These are phyloP conservation scores for Neosalanx taihuensis DNA, from an alignment of 2,797 vertebrate genomes.

Conservation along the genomic window DNA sequence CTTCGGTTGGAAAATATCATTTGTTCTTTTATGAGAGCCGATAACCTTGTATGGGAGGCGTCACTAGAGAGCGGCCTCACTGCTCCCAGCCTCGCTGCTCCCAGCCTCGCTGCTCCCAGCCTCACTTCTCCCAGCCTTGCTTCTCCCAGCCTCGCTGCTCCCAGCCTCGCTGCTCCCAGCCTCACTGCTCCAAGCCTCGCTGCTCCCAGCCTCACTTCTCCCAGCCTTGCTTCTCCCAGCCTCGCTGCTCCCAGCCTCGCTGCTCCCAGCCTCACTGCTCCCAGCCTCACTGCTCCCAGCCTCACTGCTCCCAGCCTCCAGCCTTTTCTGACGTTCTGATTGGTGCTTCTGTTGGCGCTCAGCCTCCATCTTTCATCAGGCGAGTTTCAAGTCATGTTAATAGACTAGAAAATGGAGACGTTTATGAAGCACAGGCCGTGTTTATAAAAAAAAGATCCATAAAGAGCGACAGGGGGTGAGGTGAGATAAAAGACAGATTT, in stretches of 20 bases:
- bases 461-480: slow-evolving; percentile 91
- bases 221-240: too few species aligned
- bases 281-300: too few species aligned
- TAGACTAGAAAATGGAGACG: slow-evolving; percentile 99
- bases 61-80: slow-evolving; percentile 82
- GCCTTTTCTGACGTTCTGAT: slow-evolving; percentile 85
- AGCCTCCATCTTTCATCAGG: slow-evolving; percentile 94
- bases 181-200: too few species aligned
- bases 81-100: slow-evolving; percentile 63
- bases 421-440: slow-evolving; percentile 99
- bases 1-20: slow-evolving; percentile 81
- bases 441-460: slow-evolving; percentile 99
- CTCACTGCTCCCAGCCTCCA: slow-evolving; percentile 78
- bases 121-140: too few species aligned
- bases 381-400: slow-evolving; percentile 98
- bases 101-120: too few species aligned
- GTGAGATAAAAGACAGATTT: slow-evolving; percentile 95
- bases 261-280: too few species aligned
- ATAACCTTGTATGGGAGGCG: slow-evolving; percentile 87
- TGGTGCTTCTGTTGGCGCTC: slow-evolving; percentile 96
- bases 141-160: too few species aligned
- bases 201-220: too few species aligned
- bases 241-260: too few species aligned
- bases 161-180: too few species aligned
- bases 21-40: slow-evolving; percentile 92